Percentiles rank a stretch among this genome's conserved stretches.
These are phyloP conservation scores for Aricia artaxerxes DNA, from an alignment of 2,888 invertebrate genomes.

Conservation along the genomic window DNA sequence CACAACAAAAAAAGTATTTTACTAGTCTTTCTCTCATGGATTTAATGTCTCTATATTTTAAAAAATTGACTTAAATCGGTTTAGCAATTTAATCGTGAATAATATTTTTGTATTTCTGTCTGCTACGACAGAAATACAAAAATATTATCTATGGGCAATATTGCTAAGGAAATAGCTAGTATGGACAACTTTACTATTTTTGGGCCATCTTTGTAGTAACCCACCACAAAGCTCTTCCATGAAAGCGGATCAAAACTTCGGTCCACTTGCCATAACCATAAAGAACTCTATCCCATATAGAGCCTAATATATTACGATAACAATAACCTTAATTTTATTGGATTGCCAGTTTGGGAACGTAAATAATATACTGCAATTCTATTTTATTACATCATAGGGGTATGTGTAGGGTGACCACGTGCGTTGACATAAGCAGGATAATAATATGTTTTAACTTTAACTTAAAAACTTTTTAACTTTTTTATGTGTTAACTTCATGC, in stretches of 20 bases:
- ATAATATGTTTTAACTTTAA: too few species aligned
- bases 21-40: too few species aligned
- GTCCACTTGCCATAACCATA: neutral
- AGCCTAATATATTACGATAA: conserved; percentile 1
- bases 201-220: neutral
- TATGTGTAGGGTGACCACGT: neutral
- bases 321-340: conserved; percentile 22
- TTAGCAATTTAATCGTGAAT: too few species aligned
- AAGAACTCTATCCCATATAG: neutral
- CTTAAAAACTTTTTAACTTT: too few species aligned
- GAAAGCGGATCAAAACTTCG: neutral
- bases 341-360: neutral
- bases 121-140: too few species aligned
- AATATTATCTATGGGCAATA: too few species aligned
- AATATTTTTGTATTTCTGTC: too few species aligned
- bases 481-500: neutral
- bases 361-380: conserved; percentile 3
- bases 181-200: neutral
- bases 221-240: neutral
- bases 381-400: conserved; percentile 27
- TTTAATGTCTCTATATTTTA: too few species aligned
- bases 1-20: too few species aligned
- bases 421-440: neutral
- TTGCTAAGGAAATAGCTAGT: neutral
- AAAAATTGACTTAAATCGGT: too few species aligned